Conservation (phyloP, 1,140 invertebrate species). For the Bombus vancouverensis region DNA sequence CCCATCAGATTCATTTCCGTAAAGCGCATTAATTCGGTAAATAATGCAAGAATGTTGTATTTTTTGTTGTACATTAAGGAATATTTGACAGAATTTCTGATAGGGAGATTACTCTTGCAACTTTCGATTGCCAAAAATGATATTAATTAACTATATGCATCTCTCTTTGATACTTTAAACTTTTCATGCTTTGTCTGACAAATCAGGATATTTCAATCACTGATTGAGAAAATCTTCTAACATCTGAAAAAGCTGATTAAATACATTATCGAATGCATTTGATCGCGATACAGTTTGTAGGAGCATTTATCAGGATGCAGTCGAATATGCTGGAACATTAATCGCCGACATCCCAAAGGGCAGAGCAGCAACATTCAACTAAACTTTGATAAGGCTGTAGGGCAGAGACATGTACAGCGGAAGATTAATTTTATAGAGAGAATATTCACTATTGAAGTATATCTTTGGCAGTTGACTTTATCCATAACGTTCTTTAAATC, state of each 20-base stretch:
- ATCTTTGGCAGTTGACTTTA: neutral
- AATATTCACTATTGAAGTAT: neutral
- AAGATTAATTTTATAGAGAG: conserved; percentile 19
- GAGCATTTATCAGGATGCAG: neutral
- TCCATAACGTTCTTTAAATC: neutral
- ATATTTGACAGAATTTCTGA: neutral
- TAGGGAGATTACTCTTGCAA: no score
- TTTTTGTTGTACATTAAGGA: neutral
- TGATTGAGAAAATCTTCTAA: no score
- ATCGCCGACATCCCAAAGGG: conserved; percentile 13
- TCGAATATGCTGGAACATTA: neutral
- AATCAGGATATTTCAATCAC: no score
- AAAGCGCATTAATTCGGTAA: neutral
- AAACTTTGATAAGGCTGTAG: conserved; percentile 17
- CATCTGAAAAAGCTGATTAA: no score
- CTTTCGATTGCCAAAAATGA: no score
- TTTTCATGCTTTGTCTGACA: no score
- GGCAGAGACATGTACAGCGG: neutral
- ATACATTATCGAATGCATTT: neutral
- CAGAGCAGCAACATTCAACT: neutral
- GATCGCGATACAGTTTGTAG: neutral
- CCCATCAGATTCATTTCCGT: conserved; percentile 12
- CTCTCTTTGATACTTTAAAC: no score
- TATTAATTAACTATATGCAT: no score
- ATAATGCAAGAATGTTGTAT: neutral